Evolutionary conservation across 2,888 invertebrate species (phyloP).

Genomic region (Platycheirus albimanus): DNA sequence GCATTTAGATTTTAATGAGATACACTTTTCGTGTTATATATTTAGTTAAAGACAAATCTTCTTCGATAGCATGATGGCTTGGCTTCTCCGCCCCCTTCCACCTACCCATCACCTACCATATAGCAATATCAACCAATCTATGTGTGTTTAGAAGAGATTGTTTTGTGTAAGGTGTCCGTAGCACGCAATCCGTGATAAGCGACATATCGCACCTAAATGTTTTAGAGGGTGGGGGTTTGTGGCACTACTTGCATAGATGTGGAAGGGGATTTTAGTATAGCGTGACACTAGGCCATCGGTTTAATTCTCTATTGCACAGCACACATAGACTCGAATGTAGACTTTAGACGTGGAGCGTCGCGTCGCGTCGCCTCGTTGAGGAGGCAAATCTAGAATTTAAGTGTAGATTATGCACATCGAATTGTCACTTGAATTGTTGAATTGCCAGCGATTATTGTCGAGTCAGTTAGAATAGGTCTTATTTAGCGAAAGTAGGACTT

Average conservation of each 20-base stretch:
- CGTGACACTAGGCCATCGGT: slow-evolving; percentile 70
- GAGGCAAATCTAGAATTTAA: slow-evolving; percentile 62
- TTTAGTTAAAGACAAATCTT: slow-evolving; percentile 68
- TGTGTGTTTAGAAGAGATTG: slow-evolving; percentile 20
- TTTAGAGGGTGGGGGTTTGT: slow-evolving; percentile 5
- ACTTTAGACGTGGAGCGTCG: no score
- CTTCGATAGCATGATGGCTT: slow-evolving; percentile 54
- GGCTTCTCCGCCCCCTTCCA: not conserved
- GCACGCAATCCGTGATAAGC: slow-evolving; percentile 67
- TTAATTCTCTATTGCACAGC: slow-evolving; percentile 50
- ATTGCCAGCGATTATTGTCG: slow-evolving; percentile 63
- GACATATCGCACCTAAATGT: slow-evolving; percentile 44
- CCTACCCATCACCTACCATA: no score
- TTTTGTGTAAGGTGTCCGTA: slow-evolving; percentile 70
- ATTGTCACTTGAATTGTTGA: slow-evolving; percentile 72
- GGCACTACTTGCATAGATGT: not conserved
- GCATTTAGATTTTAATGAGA: slow-evolving; percentile 70
- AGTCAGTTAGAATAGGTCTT: slow-evolving; percentile 42
- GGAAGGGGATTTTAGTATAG: slow-evolving; percentile 44
- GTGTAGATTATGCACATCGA: slow-evolving; percentile 72
- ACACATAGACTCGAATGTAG: no score
- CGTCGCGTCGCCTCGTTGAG: no score
- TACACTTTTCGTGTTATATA: slow-evolving; percentile 40
- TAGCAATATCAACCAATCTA: no score
- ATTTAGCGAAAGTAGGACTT: slow-evolving; percentile 14